phyloP scores from a whole-genome alignment of 2,113 vertebrate species.

The Zosterops pallidus region DNA sequence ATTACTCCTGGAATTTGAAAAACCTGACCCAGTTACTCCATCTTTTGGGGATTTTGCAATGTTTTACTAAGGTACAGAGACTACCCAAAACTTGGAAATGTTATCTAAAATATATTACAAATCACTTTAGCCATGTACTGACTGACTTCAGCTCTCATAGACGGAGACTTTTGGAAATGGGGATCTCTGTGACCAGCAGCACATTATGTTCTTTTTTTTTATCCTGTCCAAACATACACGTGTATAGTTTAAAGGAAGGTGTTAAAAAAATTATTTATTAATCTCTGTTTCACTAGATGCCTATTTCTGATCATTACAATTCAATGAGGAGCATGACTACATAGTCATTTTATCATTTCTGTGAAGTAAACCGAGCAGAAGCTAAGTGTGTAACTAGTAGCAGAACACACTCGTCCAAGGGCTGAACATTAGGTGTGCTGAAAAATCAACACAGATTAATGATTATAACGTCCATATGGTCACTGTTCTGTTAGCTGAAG shows the following conservation, averaged over 20 bases:
- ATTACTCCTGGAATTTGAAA: not conserved
- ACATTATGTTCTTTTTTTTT: not conserved
- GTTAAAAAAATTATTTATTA: not conserved
- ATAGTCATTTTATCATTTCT: not conserved
- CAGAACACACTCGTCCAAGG: not conserved
- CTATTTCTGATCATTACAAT: not conserved
- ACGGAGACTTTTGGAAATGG: not conserved
- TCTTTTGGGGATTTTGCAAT: not conserved
- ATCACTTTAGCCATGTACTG: not conserved
- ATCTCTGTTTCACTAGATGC: not conserved
- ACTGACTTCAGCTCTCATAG: not conserved
- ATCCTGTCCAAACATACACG: not conserved
- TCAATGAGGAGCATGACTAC: not conserved
- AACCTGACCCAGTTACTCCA: not conserved
- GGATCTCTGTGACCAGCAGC: not conserved
- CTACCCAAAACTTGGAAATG: not conserved
- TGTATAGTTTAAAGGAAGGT: not conserved
- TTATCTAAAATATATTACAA: not conserved
- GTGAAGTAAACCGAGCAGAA: not conserved
- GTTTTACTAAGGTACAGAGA: not conserved
- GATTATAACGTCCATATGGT: not conserved
- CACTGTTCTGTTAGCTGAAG: not conserved
- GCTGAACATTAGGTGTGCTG: not conserved
- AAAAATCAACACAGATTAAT: slow-evolving; percentile 4
- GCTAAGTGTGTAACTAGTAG: not conserved